Base-by-base conservation (phyloP, 2,797 vertebrate genomes). In the Microhierax caerulescens region DNA sequence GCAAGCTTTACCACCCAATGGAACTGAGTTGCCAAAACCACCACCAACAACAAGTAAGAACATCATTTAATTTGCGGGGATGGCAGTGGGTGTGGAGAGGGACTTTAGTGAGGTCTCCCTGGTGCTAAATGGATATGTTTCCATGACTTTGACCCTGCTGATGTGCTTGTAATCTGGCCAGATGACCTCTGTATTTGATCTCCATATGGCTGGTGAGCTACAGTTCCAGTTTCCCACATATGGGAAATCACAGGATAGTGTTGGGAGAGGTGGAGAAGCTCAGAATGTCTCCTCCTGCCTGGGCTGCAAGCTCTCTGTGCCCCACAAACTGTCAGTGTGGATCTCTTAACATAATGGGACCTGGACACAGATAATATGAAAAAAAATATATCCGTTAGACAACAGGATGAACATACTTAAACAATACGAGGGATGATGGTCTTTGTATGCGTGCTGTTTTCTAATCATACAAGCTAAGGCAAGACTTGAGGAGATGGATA, bases 21-120 rank as follows among this genome's bases (percentile, higher is more conserved):
- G 91, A 54, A 97, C 97, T 0, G 82, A 92, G 3, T 23, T 96
- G 47, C 81, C 93, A 37, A 96, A 86, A 37, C 75, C 95, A 16
- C 96, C 95, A 53, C 25, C 90, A 6, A 67, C 89, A 5, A 95
- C 95, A 75, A 95, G 97, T 97, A 97, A 95, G 96, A 41, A 68
- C 22, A 1, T 13, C 37, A 0, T 4, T 63, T 21, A 5, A n/a
- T 86, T 32, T 8, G 15, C 2, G 7, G 48, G 51, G 28, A 2
- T 13, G 5, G 84, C 51, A 30, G 48, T 8, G 43, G 75, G 22
- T 28, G 32, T 25, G 67, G 70, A 34, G n/a, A 10, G 0, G 56
- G n/a, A 5, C 5, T 27, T 22, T 2, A 2, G 21, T 10, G 61
- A 56, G 51, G 14, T 47, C 23, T 6, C 15, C 4, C 48, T 22